Conservation (phyloP, 2,888 invertebrate genomes). For the Calliscelio sp. region DNA sequence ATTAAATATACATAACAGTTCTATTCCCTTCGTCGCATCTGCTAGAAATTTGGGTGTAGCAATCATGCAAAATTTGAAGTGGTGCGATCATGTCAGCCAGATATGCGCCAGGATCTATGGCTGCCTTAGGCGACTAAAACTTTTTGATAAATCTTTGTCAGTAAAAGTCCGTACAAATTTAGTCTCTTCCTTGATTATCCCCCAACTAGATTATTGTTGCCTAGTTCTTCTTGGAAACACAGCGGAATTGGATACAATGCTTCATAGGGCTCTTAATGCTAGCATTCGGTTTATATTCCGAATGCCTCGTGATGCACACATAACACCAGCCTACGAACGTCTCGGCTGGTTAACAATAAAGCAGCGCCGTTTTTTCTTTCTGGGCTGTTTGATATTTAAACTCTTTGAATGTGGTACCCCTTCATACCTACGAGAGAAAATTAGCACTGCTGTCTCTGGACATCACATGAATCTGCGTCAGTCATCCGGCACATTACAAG, state of each 20-base stretch:
- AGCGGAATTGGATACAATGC: background rate
- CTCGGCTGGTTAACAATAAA: background rate
- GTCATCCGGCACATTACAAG: background rate
- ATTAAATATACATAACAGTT: background rate
- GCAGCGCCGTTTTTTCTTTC: background rate
- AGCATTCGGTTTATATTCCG: conserved; percentile 15
- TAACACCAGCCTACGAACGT: background rate
- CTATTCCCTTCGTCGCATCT: background rate
- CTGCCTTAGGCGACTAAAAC: no score
- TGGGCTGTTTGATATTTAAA: background rate
- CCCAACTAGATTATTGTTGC: conserved; percentile 10
- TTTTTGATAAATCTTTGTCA: background rate
- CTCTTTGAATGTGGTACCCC: background rate
- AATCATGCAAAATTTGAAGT: background rate
- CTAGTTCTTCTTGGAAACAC: background rate
- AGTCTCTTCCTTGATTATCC: background rate
- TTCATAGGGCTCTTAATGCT: conserved; percentile 10
- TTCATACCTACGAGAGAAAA: background rate
- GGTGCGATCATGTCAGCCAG: background rate
- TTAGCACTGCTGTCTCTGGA: background rate
- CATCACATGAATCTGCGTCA: no score
- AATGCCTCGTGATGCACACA: background rate
- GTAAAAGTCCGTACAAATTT: background rate
- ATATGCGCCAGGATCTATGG: background rate
- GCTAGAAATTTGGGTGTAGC: background rate